Evolutionary conservation across 1,140 invertebrate species (phyloP), one percentile per base, ranked within the genome.

Genomic region (Magallana ariakensis): DNA sequence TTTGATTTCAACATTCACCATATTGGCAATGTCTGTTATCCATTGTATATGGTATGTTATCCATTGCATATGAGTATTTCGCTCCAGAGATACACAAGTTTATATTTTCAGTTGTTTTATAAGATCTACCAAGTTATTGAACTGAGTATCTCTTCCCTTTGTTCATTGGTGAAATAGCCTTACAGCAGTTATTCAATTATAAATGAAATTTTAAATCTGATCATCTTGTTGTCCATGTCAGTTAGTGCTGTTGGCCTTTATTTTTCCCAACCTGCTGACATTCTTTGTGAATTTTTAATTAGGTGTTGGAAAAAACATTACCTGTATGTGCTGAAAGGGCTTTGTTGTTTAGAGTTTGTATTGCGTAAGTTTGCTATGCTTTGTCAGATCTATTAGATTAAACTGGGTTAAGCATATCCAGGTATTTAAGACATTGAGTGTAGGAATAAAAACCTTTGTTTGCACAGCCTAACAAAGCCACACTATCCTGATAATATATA

Each of bases 401-500:
- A 75, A 75, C 66, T 75, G 22, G 66, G 66, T 75, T 75, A 75
- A 75, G 33, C 33, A 22, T 75, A 26, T 75, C 22, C 66, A 75
- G 33, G 22, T 33, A 19, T 75, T 22, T 8, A 66, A 75, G 66
- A 75, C 22, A 26, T 75, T 75, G 33, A 22, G 19, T 7, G 11
- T 8, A 26, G 66, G 66, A 75, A 13, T 75, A 75, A 26, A 22
- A 33, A 75, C 19, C 66, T 26, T 75, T 75, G 66, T 75, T 75
- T 75, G 66, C 66, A 75, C 66, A 75, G 66, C 66, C 66, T 33
- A 86, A 86, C 85, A 86, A 81, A 81, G 80, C 85, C 85, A 86
- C 81, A 80, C 85, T 82, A 80, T n/a, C 53, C 55, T 86, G 54
- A 75, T 86, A 46, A 86, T 86, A 80, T 57, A 80, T 86, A 86